phyloP scores from a whole-genome alignment of 2,113 vertebrate species.

The Tetrao urogallus region DNA sequence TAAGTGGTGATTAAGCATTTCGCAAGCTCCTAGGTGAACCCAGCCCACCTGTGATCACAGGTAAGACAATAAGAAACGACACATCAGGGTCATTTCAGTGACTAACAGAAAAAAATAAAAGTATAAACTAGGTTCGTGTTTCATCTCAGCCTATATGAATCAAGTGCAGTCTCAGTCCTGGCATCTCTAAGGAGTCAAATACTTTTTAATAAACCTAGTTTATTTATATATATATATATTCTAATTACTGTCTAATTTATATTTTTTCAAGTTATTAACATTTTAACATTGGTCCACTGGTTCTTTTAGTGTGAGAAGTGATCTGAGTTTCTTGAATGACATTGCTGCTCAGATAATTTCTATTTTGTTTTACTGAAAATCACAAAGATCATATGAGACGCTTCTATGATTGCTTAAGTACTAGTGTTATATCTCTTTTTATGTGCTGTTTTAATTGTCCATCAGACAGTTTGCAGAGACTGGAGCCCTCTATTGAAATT shows the following conservation, averaged over 20 bases:
- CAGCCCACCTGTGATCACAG: neutral
- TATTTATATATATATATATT: neutral
- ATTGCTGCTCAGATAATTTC: neutral
- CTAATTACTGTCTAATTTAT: neutral
- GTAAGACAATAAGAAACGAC: neutral
- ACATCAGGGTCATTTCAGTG: neutral
- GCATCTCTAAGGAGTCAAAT: neutral
- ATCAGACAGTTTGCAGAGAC: neutral
- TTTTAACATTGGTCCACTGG: neutral
- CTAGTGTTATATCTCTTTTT: neutral
- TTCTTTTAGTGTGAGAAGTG: neutral
- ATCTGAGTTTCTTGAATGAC: neutral
- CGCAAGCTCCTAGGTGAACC: neutral
- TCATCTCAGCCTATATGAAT: neutral
- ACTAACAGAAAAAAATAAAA: neutral
- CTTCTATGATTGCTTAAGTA: neutral
- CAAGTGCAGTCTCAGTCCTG: neutral
- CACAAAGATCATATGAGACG: neutral
- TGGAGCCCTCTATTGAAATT: neutral
- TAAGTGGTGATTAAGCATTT: neutral
- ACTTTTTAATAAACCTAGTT: neutral
- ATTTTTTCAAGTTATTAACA: neutral
- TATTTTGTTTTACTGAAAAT: neutral
- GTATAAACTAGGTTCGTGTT: neutral
- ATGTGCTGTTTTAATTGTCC: neutral